Conservation (phyloP, 2,797 vertebrate genomes). For the Zonotrichia albicollis region DNA sequence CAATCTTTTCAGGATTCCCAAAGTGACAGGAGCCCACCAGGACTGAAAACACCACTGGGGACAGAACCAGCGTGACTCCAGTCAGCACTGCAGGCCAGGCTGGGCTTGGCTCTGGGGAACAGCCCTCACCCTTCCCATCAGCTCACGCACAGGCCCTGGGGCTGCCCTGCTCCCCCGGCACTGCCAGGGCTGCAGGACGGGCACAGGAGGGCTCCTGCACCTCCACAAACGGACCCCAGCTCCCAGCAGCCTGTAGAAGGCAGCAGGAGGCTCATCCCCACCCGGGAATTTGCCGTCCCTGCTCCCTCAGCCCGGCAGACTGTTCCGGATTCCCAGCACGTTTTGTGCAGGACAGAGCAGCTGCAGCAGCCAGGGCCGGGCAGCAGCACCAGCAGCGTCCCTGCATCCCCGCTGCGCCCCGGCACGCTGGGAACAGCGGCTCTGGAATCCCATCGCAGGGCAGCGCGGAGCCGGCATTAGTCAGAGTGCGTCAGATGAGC, state of each 20-base stretch:
- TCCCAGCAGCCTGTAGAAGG: neutral
- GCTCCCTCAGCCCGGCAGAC: neutral
- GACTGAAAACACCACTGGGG: neutral
- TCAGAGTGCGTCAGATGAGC: neutral
- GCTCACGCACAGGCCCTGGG: neutral
- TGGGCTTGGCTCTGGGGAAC: neutral
- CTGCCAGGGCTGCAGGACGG: neutral
- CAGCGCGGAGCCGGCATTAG: neutral
- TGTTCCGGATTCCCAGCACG: neutral
- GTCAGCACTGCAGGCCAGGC: neutral
- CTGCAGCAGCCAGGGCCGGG: neutral
- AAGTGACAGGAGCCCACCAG: neutral
- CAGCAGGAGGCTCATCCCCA: neutral
- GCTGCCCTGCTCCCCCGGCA: neutral
- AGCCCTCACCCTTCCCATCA: neutral
- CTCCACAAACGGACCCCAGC: neutral
- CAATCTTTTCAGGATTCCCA: neutral
- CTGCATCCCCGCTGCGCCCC: neutral
- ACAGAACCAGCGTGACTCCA: neutral
- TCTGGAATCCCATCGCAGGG: neutral
- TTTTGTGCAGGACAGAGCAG: neutral
- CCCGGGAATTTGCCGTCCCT: neutral
- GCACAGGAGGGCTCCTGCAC: neutral
- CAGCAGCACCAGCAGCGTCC: neutral
- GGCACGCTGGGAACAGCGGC: fast-evolving